These are phyloP conservation scores for Parambassis ranga DNA, from an alignment of 2,797 vertebrate genomes.

Conservation along the genomic window DNA sequence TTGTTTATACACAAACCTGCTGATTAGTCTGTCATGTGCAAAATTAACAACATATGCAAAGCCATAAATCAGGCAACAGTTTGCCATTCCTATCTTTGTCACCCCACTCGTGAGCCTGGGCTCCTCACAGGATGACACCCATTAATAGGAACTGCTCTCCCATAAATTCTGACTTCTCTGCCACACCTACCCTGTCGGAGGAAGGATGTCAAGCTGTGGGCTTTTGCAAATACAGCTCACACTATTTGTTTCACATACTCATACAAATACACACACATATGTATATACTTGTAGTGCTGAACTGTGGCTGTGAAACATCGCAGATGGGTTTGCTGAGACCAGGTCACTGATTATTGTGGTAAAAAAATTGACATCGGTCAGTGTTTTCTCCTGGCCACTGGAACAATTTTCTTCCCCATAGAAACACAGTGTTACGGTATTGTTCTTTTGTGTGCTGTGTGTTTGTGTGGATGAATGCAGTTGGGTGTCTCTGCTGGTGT, in stretches of 20 bases:
- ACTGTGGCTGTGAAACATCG: slow-evolving; percentile 26
- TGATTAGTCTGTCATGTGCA: slow-evolving; percentile 24
- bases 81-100: slow-evolving; percentile 27
- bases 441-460: slow-evolving; percentile 30
- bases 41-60: slow-evolving; percentile 41
- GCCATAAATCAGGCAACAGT: slow-evolving; percentile 43
- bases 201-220: background rate
- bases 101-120: slow-evolving; percentile 2
- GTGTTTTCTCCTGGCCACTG: slow-evolving; percentile 48
- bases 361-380: slow-evolving; percentile 51
- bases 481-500: slow-evolving; percentile 26
- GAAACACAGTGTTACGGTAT: slow-evolving; percentile 58
- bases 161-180: slow-evolving; percentile 41
- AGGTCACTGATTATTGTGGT: slow-evolving; percentile 53
- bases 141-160: background rate
- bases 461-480: slow-evolving; percentile 11
- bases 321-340: slow-evolving; percentile 40
- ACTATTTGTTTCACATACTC: slow-evolving; percentile 7
- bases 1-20: slow-evolving; percentile 24
- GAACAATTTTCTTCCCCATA: slow-evolving; percentile 44
- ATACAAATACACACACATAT: background rate
- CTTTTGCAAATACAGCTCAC: slow-evolving; percentile 3
- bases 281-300: background rate
- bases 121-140: slow-evolving; percentile 10
- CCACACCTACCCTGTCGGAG: slow-evolving; percentile 3